Conservation (phyloP, 1,140 invertebrate species). For the Caenorhabditis brenneri region DNA sequence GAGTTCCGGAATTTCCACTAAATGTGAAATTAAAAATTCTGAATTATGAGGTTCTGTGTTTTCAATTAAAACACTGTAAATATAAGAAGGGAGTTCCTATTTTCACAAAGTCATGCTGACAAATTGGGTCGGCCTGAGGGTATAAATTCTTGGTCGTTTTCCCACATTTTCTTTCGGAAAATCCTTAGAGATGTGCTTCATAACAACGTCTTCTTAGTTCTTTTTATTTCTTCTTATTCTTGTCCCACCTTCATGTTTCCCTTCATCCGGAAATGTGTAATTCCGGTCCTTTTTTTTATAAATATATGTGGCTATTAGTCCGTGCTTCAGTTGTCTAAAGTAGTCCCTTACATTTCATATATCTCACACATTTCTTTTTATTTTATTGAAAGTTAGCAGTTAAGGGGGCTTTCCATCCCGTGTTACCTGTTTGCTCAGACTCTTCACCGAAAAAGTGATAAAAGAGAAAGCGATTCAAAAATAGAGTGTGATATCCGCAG, state of each 20-base stretch:
- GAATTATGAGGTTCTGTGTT: too few species aligned
- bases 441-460: constrained; percentile 41
- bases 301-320: background rate
- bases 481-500: background rate
- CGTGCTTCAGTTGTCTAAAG: too few species aligned
- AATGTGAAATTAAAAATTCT: too few species aligned
- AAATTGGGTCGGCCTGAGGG: background rate
- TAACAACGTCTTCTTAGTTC: background rate
- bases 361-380: background rate
- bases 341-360: background rate
- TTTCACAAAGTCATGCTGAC: background rate
- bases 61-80: too few species aligned
- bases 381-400: too few species aligned
- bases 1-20: too few species aligned
- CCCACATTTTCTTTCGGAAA: background rate
- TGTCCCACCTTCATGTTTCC: background rate
- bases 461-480: background rate
- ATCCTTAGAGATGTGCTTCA: too few species aligned
- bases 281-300: background rate
- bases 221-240: background rate
- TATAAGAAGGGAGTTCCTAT: too few species aligned
- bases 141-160: background rate
- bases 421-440: constrained; percentile 9
- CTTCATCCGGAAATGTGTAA: background rate
- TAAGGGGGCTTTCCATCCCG: too few species aligned